These are phyloP conservation scores for Catharus fuscescens DNA, from an alignment of 2,113 vertebrate genomes.

Conservation along the genomic window DNA sequence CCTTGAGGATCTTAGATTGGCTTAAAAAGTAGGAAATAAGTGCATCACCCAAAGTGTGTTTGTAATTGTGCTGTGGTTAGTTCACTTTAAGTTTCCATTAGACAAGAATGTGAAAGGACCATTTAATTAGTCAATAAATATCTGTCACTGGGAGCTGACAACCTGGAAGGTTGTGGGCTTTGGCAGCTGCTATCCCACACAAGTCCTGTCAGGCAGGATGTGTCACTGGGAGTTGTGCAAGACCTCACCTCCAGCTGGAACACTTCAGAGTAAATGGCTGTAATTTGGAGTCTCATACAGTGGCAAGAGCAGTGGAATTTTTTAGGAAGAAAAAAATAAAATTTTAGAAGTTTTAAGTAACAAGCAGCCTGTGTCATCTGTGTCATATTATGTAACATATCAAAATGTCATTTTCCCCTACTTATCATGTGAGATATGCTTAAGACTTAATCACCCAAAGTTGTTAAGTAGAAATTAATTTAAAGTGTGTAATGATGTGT, in stretches of 20 bases:
- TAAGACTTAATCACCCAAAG: conserved; percentile 24
- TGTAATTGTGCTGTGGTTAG: conserved; percentile 36
- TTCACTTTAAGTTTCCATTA: conserved; percentile 71
- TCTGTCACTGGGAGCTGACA: conserved; percentile 57
- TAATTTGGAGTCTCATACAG: conserved; percentile 34
- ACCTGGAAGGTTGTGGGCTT: conserved; percentile 56
- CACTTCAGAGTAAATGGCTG: neutral
- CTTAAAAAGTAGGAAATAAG: conserved; percentile 49
- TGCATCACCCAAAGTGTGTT: neutral
- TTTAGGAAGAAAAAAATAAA: conserved; percentile 27
- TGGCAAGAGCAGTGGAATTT: conserved; percentile 46
- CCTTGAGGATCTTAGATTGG: conserved; percentile 40
- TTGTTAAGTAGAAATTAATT: conserved; percentile 47
- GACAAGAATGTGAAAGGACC: conserved; percentile 71
- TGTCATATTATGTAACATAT: conserved; percentile 15
- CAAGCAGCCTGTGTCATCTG: neutral
- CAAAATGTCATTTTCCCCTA: neutral
- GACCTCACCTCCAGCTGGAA: conserved; percentile 35
- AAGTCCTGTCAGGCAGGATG: conserved; percentile 65
- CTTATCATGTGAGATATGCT: neutral
- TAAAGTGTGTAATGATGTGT: neutral
- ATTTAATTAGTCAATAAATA: conserved; percentile 68
- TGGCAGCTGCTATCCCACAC: conserved; percentile 45
- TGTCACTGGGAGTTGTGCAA: conserved; percentile 56
- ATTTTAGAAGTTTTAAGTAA: conserved; percentile 32